Base-by-base conservation (phyloP, 2,113 vertebrate species). In the Syrrhaptes paradoxus region DNA sequence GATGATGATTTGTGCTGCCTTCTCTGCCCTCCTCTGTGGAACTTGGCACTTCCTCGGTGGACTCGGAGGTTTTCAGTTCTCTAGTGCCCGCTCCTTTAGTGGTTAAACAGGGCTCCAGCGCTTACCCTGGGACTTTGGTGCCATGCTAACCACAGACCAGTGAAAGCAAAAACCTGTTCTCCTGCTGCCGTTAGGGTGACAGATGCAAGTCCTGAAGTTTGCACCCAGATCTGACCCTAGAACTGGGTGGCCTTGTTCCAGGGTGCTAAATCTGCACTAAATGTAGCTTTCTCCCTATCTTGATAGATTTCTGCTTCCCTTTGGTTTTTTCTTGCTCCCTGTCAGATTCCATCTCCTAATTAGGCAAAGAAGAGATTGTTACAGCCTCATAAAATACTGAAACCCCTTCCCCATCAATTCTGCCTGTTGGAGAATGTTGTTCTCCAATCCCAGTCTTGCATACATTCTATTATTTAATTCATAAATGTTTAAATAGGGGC, bases 401-500 rank as follows among this genome's bases (percentile, higher is more conserved):
- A 72, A 21, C 7, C 41, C 74, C 61, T 95, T 71, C 36, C 91
- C 92, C 80, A 95, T 73, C 65, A 59, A 46, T 85, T 91, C 84
- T 62, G 45, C 5, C 66, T 45, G 14, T 66, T 62, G 62, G n/a
- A 78, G 94, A 81, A 41, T 13, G 36, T 73, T 87, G 32, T 78
- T 76, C 63, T 80, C 72, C 59, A 28, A 58, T 93, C 85, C 49
- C 26, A 67, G 49, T 4, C 73, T 61, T 83, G 79, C 63, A 43
- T 16, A 89, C 81, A 78, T 70, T 80, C 54, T 55, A 29, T 79
- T 91, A 80, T 90, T 87, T 92, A 89, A 94, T 93, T 91, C 84
- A 57, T 32, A 67, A 74, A 72, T 16, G 65, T 59, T 67, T 36
- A 52, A 88, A 78, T 34, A 77, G 87, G 46, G 67, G 89, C 73